Evolutionary conservation across 2,888 invertebrate species (phyloP).

Genomic region (Drosophila gaucha): DNA sequence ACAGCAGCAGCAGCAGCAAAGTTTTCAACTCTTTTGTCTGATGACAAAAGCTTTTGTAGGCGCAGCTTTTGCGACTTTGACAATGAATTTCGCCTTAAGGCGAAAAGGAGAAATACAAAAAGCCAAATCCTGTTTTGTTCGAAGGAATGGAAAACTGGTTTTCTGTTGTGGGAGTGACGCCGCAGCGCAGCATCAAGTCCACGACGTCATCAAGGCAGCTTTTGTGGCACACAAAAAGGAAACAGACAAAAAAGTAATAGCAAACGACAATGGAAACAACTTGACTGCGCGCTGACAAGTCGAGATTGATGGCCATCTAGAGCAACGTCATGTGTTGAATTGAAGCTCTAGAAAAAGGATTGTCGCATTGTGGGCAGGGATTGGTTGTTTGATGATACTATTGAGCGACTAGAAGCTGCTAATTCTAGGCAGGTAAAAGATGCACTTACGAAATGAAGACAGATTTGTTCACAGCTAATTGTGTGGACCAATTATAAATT

Average conservation of each 20-base stretch:
- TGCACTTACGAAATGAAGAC: constrained; percentile 2
- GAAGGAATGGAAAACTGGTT: constrained; percentile 68
- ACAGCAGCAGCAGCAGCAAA: constrained; percentile 26
- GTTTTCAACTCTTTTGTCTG: constrained; percentile 76
- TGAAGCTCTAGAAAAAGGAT: constrained; percentile 35
- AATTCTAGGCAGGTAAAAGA: constrained; percentile 5
- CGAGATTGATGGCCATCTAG: constrained; percentile 71
- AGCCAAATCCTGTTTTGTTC: constrained; percentile 66
- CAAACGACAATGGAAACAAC: constrained; percentile 68
- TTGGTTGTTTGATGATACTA: constrained; percentile 27
- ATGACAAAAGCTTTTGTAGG: constrained; percentile 79
- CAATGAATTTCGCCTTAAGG: constrained; percentile 79
- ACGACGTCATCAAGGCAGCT: constrained; percentile 68
- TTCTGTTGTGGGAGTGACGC: constrained; percentile 64
- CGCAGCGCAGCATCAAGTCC: constrained; percentile 20
- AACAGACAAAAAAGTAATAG: constrained; percentile 10
- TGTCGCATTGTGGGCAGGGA: constrained; percentile 36
- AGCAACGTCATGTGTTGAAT: constrained; percentile 30
- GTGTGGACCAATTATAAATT: no score
- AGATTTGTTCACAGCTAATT: no score
- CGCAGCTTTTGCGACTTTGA: constrained; percentile 71
- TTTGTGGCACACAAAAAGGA: constrained; percentile 25
- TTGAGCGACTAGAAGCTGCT: constrained; percentile 22
- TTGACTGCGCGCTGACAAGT: constrained; percentile 75
- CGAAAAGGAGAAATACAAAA: constrained; percentile 41